Conservation (phyloP, 2,113 vertebrate species). For the Lepisosteus oculatus region DNA sequence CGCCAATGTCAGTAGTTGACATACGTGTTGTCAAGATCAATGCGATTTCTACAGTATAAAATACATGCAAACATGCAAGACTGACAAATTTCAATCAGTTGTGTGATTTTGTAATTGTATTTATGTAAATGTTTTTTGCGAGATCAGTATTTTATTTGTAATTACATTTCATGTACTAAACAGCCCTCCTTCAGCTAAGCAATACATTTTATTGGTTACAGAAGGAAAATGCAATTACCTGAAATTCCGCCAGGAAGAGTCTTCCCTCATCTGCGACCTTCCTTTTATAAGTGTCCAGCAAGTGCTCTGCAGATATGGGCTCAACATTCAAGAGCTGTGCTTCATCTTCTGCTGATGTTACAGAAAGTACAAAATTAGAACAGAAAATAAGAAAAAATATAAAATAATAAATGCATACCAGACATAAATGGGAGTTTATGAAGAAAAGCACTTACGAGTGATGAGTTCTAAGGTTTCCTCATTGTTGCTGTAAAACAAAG, state of each 20-base stretch:
- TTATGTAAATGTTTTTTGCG: no score
- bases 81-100: no score
- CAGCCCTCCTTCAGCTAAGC: no score
- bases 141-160: no score
- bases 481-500: conserved; percentile 50
- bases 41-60: no score
- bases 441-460: conserved; percentile 59
- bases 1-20: no score
- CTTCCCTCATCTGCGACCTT: conserved; percentile 91
- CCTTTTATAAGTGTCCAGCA: conserved; percentile 82
- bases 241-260: conserved; percentile 93
- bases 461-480: conserved; percentile 72
- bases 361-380: not conserved
- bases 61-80: no score
- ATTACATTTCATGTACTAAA: no score
- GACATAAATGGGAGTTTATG: no score
- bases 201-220: no score
- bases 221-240: conserved; percentile 61
- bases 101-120: no score
- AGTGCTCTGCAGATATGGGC: conserved; percentile 75
- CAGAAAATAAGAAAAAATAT: not conserved
- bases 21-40: no score
- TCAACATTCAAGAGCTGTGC: conserved; percentile 77
- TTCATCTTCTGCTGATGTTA: conserved; percentile 68
- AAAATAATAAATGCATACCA: not conserved